These are phyloP conservation scores for Pristionchus entomophagus DNA, from an alignment of 2,888 invertebrate genomes.

Conservation along the genomic window DNA sequence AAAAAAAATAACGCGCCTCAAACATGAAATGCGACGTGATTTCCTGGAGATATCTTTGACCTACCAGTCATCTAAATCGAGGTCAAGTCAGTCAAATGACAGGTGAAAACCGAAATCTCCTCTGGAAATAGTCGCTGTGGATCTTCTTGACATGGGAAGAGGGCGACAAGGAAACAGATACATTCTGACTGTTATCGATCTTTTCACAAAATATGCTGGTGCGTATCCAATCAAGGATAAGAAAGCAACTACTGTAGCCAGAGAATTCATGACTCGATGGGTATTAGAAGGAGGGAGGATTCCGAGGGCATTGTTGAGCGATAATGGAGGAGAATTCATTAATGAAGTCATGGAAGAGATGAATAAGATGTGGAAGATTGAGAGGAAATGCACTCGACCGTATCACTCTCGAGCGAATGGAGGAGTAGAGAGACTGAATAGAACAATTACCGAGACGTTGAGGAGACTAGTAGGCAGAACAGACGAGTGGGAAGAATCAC, in stretches of 20 bases:
- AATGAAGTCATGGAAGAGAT: background rate
- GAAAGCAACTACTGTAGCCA: background rate
- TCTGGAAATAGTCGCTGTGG: background rate
- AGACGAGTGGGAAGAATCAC: background rate
- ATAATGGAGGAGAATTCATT: background rate
- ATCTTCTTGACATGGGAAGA: background rate
- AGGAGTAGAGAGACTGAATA: slow-evolving; percentile 36
- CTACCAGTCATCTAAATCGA: no score
- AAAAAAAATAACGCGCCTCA: no score
- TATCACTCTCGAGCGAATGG: slow-evolving; percentile 51
- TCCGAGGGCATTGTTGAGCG: background rate
- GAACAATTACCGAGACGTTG: slow-evolving; percentile 37
- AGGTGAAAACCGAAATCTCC: background rate
- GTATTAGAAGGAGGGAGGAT: background rate
- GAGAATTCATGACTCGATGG: background rate
- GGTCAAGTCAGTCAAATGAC: no score
- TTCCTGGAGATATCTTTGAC: no score
- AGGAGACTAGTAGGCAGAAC: background rate
- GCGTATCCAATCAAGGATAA: background rate
- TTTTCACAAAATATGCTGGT: background rate
- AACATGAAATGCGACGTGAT: no score
- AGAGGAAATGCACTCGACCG: background rate
- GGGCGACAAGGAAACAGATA: background rate
- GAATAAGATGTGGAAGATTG: background rate
- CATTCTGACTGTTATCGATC: background rate